Percentiles rank a stretch among this genome's conserved stretches.
These are phyloP conservation scores for Eurytemora carolleeae DNA, from an alignment of 1,140 invertebrate genomes.

Conservation along the genomic window DNA sequence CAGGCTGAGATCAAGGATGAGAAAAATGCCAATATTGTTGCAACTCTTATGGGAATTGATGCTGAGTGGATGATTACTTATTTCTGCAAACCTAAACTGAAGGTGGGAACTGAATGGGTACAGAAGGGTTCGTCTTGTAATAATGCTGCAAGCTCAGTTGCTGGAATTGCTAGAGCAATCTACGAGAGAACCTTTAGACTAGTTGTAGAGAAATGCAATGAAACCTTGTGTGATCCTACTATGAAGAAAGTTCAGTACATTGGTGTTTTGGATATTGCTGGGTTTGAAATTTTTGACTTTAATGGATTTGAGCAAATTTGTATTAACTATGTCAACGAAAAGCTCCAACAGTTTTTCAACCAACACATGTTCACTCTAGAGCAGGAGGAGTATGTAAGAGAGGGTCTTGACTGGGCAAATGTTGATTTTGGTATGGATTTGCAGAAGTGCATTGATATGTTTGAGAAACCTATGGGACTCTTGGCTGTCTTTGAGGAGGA, in stretches of 20 bases:
- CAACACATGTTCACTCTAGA: too few species aligned
- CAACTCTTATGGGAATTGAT: conserved; percentile 36
- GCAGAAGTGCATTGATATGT: conserved; percentile 91
- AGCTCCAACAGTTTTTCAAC: too few species aligned
- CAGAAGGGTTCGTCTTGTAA: conserved; percentile 73
- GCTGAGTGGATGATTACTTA: conserved; percentile 39
- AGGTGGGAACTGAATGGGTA: conserved; percentile 97
- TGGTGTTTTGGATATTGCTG: conserved; percentile 99
- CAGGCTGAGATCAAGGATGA: conserved; percentile 74
- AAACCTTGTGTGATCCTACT: conserved; percentile 54
- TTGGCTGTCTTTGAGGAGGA: conserved; percentile 99
- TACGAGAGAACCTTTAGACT: conserved; percentile 35
- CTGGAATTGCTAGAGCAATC: conserved; percentile 37
- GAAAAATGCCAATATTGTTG: conserved; percentile 35
- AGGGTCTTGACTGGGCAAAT: too few species aligned
- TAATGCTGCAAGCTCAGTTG: conserved; percentile 28
- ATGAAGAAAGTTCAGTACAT: too few species aligned
- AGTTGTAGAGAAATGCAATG: conserved; percentile 36
- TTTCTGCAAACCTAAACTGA: conserved; percentile 91
- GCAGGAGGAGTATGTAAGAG: too few species aligned
- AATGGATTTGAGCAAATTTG: conserved; percentile 95
- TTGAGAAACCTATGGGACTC: too few species aligned
- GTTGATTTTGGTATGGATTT: conserved; percentile 99
- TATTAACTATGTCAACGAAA: too few species aligned
- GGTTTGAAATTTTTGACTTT: conserved; percentile 97